These are phyloP conservation scores for Crotalus helleri DNA, from an alignment of 2,113 vertebrate species.

Conservation along the genomic window DNA sequence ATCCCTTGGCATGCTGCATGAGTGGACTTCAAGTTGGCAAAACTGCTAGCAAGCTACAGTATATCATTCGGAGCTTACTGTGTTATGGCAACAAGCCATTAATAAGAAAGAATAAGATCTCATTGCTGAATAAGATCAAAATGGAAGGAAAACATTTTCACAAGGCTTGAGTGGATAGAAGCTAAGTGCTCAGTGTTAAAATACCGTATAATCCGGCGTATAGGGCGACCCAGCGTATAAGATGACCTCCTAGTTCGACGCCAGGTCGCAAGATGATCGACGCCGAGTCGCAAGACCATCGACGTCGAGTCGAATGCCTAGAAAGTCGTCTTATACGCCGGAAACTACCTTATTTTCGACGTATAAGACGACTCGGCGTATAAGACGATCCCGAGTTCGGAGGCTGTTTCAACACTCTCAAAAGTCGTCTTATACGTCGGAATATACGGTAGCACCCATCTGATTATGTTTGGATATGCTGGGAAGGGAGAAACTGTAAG, in stretches of 20 bases:
- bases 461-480: background rate
- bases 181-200: background rate
- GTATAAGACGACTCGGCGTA: too few relatives aligned
- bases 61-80: background rate
- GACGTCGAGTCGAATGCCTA: too few relatives aligned
- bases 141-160: background rate
- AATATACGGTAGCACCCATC: background rate
- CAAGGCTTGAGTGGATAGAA: background rate
- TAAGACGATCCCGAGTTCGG: too few relatives aligned
- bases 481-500: background rate
- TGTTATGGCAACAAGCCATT: background rate
- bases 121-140: background rate
- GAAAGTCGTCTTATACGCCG: too few relatives aligned
- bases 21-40: background rate
- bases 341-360: too few relatives aligned
- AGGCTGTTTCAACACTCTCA: too few relatives aligned
- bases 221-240: too few relatives aligned
- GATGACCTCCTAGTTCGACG: too few relatives aligned
- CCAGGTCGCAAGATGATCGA: too few relatives aligned
- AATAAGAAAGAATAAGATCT: background rate
- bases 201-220: background rate
- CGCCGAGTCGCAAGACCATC: too few relatives aligned
- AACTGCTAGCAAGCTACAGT: background rate
- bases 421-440: too few relatives aligned
- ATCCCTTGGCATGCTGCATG: background rate